A percentile compares a stretch with the other conserved stretches of the same genome.
Evolutionary conservation across 2,113 vertebrate species (phyloP).

Genomic region (Sceloporus tristichus): DNA sequence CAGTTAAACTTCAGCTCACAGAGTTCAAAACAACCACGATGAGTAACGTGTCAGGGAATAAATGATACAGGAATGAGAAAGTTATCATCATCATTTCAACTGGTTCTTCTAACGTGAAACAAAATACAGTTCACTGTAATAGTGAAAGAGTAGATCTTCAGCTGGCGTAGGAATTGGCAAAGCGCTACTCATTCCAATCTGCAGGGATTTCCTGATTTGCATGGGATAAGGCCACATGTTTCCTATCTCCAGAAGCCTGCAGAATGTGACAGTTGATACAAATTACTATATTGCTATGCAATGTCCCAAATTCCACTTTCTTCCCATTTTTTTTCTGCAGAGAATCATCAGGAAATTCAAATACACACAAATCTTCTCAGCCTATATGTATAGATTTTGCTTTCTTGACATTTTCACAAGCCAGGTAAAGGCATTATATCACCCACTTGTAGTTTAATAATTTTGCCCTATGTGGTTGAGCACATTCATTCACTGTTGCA

Average conservation of each 20-base stretch:
- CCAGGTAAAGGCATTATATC: background rate
- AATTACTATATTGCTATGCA: background rate
- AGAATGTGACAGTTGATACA: background rate
- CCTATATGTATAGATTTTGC: background rate
- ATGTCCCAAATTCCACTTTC: conserved; percentile 10
- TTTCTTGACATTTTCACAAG: background rate
- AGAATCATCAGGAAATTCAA: conserved; percentile 20
- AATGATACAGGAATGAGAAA: conserved; percentile 13
- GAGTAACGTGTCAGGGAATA: background rate
- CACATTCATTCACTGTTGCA: background rate
- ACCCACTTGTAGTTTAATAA: background rate
- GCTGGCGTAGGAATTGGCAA: background rate
- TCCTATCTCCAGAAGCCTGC: background rate
- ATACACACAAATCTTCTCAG: background rate
- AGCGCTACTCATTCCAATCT: background rate
- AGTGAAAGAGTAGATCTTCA: background rate
- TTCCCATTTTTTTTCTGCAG: background rate
- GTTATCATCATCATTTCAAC: background rate
- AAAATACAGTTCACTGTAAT: too few species aligned
- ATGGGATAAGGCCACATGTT: background rate
- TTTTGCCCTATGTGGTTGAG: background rate
- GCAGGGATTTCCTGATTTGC: background rate
- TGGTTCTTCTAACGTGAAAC: conserved; percentile 2
- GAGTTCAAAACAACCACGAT: background rate
- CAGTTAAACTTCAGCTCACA: background rate